Evolutionary conservation across 2,113 vertebrate genomes (phyloP).

Genomic region (Thunnus maccoyii): DNA sequence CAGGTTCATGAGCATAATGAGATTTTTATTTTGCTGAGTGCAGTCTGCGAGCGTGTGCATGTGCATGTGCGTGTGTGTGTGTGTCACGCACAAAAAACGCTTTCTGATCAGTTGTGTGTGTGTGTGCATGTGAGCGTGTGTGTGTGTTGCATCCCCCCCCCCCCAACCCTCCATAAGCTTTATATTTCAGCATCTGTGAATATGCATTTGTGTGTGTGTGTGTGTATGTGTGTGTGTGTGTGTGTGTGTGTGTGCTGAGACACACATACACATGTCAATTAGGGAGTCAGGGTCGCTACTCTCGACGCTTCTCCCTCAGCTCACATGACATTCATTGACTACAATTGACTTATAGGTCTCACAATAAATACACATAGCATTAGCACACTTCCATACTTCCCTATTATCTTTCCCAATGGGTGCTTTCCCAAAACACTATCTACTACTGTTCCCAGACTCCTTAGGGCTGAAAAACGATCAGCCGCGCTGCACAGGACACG

Average conservation of each 20-base stretch:
- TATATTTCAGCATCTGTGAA: constrained; percentile 24
- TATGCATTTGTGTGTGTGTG: constrained; percentile 17
- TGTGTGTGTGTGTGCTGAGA: constrained; percentile 4
- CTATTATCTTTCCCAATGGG: constrained; percentile 45
- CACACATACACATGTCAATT: constrained; percentile 41
- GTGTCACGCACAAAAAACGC: constrained; percentile 25
- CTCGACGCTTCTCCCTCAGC: constrained; percentile 20
- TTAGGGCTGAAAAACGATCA: constrained; percentile 61
- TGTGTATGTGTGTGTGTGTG: constrained; percentile 16
- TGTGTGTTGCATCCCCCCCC: not conserved
- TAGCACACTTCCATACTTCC: constrained; percentile 27
- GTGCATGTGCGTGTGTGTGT: constrained; percentile 9
- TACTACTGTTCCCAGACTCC: constrained; percentile 47
- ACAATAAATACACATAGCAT: constrained; percentile 65
- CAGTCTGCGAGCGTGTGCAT: constrained; percentile 44
- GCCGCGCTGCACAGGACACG: constrained; percentile 4
- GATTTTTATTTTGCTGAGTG: constrained; percentile 82
- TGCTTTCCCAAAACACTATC: constrained; percentile 67
- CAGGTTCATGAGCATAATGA: constrained; percentile 85
- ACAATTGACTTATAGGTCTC: constrained; percentile 46
- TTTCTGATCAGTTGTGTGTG: constrained; percentile 46
- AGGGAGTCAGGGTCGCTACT: constrained; percentile 55
- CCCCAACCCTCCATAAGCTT: constrained; percentile 11
- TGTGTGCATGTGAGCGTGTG: constrained; percentile 1
- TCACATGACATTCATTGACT: constrained; percentile 53